Percentiles rank a stretch among this genome's conserved stretches.
These are phyloP conservation scores for Manis javanica DNA, from an alignment of 2,797 vertebrate genomes.

Conservation along the genomic window DNA sequence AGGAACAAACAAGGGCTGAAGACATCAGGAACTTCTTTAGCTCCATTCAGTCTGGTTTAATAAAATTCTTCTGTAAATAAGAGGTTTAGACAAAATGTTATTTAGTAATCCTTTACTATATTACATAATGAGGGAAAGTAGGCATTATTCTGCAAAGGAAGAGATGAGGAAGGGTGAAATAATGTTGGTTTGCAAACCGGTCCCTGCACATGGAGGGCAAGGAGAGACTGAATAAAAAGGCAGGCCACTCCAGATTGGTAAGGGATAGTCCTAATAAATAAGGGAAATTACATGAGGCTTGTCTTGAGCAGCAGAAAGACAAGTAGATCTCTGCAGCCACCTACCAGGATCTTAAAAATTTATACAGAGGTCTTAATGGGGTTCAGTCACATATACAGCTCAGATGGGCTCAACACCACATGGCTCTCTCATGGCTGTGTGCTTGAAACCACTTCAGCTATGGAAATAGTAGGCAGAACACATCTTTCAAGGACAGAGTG, in stretches of 20 bases:
- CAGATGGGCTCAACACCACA: background rate
- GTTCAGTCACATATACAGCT: no score
- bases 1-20: background rate
- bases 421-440: background rate
- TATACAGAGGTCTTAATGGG: background rate
- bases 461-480: background rate
- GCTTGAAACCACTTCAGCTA: background rate
- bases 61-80: constrained; percentile 16
- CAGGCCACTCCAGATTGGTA: background rate
- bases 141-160: background rate
- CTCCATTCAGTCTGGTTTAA: background rate
- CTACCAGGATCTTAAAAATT: background rate
- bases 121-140: background rate
- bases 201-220: background rate
- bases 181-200: background rate
- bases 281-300: background rate
- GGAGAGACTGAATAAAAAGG: background rate
- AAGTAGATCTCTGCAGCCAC: background rate
- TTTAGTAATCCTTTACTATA: background rate
- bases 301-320: background rate
- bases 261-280: background rate
- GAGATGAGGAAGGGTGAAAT: background rate
- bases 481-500: background rate
- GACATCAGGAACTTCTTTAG: background rate
- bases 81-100: background rate